Evolutionary conservation across 92 coral and sea anemone species (phyloP), one percentile per base, ranked within the genome.

Genomic region (Isaurus tuberculatus): DNA sequence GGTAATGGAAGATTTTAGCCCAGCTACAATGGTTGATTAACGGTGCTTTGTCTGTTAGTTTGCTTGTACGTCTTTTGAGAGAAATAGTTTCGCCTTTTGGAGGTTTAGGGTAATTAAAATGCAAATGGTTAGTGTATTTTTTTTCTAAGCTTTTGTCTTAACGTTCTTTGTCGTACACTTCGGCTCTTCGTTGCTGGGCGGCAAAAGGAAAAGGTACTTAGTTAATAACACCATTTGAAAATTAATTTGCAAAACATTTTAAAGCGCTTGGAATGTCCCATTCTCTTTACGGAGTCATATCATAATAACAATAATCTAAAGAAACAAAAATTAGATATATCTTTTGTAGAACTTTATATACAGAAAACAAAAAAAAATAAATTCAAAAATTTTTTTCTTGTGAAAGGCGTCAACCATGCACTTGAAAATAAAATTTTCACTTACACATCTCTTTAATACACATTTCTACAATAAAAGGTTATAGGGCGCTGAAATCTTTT

Each of bases 151-250:
- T 34, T 29, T 23, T 58, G 82, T 77, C 34, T 36, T 3, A 2
- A 33, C n/a, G n/a, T 53, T 55, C 70, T 77, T 57, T 77, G 82
- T 77, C 65, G 34, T 30, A 19, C 37, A 57, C 20, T 34, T 58
- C 17, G 23, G 64, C 23, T 43, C 19, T 34, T 5, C 48, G 82
- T 77, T 77, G 68, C 82, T 77, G 68, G 68, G 82, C 82, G 70
- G 82, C 51, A 34, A 23, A n/a, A 20, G 81, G 53, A 71, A 29
- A 42, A 68, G n/a, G 33, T 69, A 15, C n/a, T n/a, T 4, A 69
- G 8, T 22, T 25, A 10, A 27, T 16, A 72, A 44, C 60, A 49
- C 78, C 33, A 25, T 71, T 70, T 22, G 10, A 26, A n/a, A 34
- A 37, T 37, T 22, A 16, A 40, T 67, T 67, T 17, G 43, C 22